phyloP scores from a whole-genome alignment of 2,797 vertebrate genomes.

The Enteromius trimaculatus region DNA sequence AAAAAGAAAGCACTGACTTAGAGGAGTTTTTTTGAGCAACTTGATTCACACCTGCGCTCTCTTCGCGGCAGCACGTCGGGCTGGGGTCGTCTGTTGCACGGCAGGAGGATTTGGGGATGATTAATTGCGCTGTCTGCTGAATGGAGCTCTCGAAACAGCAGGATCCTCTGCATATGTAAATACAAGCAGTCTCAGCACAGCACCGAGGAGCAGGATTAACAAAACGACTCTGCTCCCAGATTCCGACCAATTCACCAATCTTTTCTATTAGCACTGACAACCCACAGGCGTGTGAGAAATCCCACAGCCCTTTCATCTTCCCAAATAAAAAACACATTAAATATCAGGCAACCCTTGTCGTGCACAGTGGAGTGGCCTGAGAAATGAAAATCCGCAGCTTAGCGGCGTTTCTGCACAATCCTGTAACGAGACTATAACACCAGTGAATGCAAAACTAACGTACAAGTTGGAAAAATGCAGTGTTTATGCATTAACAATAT shows the following conservation, averaged over 20 bases:
- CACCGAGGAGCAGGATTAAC: constrained; percentile 82
- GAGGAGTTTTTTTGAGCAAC: constrained; percentile 76
- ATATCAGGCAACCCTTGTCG: constrained; percentile 66
- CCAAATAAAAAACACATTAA: constrained; percentile 65
- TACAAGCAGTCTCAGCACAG: constrained; percentile 84
- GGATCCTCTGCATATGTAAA: constrained; percentile 92
- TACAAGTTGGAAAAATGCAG: background rate
- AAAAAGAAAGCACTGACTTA: constrained; percentile 65
- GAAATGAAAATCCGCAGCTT: constrained; percentile 35
- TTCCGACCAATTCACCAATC: constrained; percentile 78
- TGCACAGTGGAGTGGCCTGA: constrained; percentile 43
- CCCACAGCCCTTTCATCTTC: constrained; percentile 65
- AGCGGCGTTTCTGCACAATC: constrained; percentile 22
- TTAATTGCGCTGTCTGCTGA: constrained; percentile 95
- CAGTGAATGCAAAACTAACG: background rate
- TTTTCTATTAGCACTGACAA: constrained; percentile 79
- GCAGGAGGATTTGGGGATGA: constrained; percentile 91
- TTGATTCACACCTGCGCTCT: constrained; percentile 89
- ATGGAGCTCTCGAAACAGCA: constrained; percentile 86
- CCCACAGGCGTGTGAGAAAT: constrained; percentile 66
- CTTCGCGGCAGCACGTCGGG: constrained; percentile 81
- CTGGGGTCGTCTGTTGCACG: constrained; percentile 83
- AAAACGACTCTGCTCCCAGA: constrained; percentile 77
- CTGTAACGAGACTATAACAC: constrained; percentile 11
- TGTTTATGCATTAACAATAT: background rate